Evolutionary conservation across 2,797 vertebrate species (phyloP).

Genomic region (Gorsachius magnificus): DNA sequence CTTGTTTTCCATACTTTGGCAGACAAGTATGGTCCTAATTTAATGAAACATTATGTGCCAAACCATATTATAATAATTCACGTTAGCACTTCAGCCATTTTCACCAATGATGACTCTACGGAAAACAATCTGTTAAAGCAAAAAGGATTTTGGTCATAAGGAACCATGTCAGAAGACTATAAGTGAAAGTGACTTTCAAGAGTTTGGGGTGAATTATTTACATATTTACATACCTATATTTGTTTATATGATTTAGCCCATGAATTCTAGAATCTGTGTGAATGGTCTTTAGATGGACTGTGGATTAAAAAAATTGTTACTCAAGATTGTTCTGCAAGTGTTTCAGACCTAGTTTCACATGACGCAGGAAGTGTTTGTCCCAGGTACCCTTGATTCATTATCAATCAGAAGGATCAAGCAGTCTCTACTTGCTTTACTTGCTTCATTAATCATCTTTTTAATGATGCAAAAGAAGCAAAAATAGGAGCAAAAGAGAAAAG

Average conservation of each 20-base stretch:
- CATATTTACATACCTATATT: background rate
- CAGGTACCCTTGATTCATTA: slow-evolving; percentile 17
- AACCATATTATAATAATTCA: slow-evolving; percentile 10
- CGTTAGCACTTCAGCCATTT: background rate
- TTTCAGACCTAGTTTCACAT: background rate
- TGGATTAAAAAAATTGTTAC: background rate
- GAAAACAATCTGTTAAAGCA: background rate
- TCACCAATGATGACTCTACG: background rate
- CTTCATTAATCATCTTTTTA: slow-evolving; percentile 53
- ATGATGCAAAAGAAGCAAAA: slow-evolving; percentile 39
- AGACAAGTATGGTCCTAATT: slow-evolving; percentile 11
- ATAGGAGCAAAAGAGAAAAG: background rate
- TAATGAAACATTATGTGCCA: slow-evolving; percentile 12
- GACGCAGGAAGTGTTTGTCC: background rate
- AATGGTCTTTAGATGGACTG: background rate
- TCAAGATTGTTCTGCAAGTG: background rate
- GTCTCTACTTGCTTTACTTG: slow-evolving; percentile 4
- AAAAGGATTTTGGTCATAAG: background rate
- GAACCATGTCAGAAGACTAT: background rate
- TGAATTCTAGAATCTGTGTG: background rate
- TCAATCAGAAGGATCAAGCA: slow-evolving; percentile 31
- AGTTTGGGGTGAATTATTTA: background rate
- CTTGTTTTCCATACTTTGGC: slow-evolving; percentile 1
- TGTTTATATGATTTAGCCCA: background rate
- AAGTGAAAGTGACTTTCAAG: background rate